Base-by-base conservation (phyloP, 2,113 vertebrate species). In the Mugil cephalus region DNA sequence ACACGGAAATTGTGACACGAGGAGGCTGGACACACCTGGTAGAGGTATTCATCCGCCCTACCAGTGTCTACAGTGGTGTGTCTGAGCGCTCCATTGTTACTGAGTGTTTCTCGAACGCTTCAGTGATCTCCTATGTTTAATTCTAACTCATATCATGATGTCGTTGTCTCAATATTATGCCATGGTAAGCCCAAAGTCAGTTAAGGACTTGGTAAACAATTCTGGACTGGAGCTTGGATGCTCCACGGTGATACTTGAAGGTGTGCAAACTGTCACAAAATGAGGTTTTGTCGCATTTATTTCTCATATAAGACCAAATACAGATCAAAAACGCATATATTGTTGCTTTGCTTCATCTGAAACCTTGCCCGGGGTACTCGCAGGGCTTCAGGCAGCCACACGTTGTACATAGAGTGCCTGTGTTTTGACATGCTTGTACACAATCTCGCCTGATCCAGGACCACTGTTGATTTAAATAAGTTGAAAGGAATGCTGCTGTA, bases 401-500 rank as follows among this genome's bases (percentile, higher is more conserved):
- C 0, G 8, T 42, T 82, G 60, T 81, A 72, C 34, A 46, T 61
- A 69, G 38, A 52, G 35, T 0, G 53, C 21, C 69, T 77, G 60
- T 85, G 80, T 84, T 87, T 87, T 62, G 83, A 72, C 48, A 3
- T 71, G 56, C 35, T 72, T 52, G 82, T 89, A 85, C 39, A 91
- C 79, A 85, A 74, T 11, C 11, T 56, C 1, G 14, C 55, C 64
- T 60, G 21, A 67, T 82, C 59, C 77, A 39, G 70, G 69, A 58
- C 54, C 59, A 65, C 61, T 88, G 85, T 87, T 89, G 84, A 86
- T 77, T 73, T 65, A 60, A 83, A 83, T 70, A 36, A 63, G 64
- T 34, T 9, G 6, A 77, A 68, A 80, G 84, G 80, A 89, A 90
- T 88, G 86, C 79, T 85, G 85, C 80, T 80, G 78, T 83, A 83